phyloP scores from a whole-genome alignment of 2,113 vertebrate genomes.

The Eulacestoma nigropectus region DNA sequence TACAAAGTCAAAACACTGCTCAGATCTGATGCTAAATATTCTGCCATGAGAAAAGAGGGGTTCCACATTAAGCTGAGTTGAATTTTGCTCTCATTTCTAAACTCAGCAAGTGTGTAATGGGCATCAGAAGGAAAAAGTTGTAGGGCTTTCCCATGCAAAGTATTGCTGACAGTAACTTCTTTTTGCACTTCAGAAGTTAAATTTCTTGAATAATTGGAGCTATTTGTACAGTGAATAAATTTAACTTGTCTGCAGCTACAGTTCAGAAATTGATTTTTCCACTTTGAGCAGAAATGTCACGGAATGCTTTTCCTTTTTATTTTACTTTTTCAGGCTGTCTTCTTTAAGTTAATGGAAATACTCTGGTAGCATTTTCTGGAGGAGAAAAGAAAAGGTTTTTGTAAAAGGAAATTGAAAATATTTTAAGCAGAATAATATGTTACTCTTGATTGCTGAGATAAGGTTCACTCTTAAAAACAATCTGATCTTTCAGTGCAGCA shows the following conservation, averaged over 20 bases:
- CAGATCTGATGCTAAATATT: not conserved
- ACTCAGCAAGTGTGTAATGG: not conserved
- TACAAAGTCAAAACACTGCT: not conserved
- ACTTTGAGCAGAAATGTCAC: not conserved
- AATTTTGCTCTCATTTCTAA: not conserved
- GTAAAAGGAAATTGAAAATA: not conserved
- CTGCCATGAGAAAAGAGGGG: not conserved
- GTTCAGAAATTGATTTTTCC: not conserved
- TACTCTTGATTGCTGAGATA: not conserved
- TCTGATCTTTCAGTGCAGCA: not conserved
- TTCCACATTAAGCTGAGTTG: not conserved
- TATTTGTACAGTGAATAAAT: not conserved
- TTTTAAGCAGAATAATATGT: not conserved
- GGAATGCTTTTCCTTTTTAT: not conserved
- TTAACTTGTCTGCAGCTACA: not conserved
- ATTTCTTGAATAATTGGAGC: not conserved
- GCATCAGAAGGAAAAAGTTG: not conserved
- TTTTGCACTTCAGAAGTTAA: not conserved
- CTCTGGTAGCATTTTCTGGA: not conserved
- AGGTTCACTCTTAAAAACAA: not conserved
- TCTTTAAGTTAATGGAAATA: not conserved
- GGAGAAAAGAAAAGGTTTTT: accelerated
- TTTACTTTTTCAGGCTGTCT: not conserved
- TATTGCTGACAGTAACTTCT: not conserved
- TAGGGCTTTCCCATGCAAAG: not conserved